Base-by-base conservation (phyloP, 2,888 invertebrate species). In the Atrina japonica region DNA sequence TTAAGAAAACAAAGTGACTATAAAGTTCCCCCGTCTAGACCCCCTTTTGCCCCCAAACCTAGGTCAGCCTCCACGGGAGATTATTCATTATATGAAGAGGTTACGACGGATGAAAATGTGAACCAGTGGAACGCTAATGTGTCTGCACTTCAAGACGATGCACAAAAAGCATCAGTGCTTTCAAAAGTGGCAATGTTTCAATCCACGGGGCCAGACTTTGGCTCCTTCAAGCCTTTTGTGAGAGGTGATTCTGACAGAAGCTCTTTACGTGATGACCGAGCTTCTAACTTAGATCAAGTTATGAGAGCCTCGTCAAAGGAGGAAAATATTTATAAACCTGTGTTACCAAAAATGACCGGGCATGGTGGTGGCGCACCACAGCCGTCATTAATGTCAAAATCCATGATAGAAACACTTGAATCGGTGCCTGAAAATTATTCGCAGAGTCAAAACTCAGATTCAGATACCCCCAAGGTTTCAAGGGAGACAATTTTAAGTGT, bases 141-240 rank as follows among this genome's bases (percentile, higher is more conserved):
- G n/a, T 59, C 75, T 21, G 72, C 65, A 3, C 29, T 63, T 23
- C 66, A 68, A 43, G 66, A 63, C 18, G 75, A 77, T 25, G 66
- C 73, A 25, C 61, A 67, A 43, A 71, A 63, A 61, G 77, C 81
- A 11, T 82, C 83, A 14, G 80, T 81, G n/a, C 67, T 82, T 40
- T 78, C 82, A 45, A 82, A 82, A 77, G 82, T 82, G n/a, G 80
- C 80, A 52, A 75, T 77, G 68, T 82, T 82, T 75, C 82, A 82
- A 45, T 77, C 80, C 14, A 66, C 77, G 41, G 80, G 78, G 29
- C 78, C 80, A 41, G 68, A 59, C 16, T 43, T 41, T 40, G 29
- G 35, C n/a, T 77, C 76, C 43, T 76, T 78, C 40, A 77, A 76
- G 55, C 77, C 82, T 7, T 82, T 82, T 63, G 73, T 71, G 18